Conservation (phyloP, 2,888 invertebrate genomes). For the Strigamia transsilvanica region DNA sequence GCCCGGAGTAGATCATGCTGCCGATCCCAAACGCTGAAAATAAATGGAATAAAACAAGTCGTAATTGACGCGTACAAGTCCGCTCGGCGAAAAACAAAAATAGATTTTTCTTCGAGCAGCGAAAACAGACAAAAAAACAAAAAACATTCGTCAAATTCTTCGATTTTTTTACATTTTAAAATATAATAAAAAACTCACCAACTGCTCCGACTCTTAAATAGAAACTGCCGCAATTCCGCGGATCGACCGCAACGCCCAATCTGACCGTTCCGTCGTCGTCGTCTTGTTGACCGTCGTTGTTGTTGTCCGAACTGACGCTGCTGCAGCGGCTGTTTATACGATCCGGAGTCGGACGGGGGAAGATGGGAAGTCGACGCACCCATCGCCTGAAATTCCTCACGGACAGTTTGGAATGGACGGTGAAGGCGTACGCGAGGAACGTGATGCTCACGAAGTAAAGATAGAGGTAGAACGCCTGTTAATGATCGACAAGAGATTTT, state of each 20-base stretch:
- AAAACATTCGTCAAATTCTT: neutral
- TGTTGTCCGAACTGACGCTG: constrained; percentile 28
- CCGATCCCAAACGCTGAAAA: constrained; percentile 64
- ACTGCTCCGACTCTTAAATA: constrained; percentile 56
- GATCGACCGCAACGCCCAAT: constrained; percentile 1
- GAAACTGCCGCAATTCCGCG: constrained; percentile 56
- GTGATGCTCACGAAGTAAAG: constrained; percentile 59
- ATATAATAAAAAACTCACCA: constrained; percentile 52
- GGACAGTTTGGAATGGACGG: constrained; percentile 30
- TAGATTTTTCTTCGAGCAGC: neutral
- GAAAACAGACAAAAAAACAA: neutral
- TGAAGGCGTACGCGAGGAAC: constrained; percentile 59
- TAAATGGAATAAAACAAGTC: neutral
- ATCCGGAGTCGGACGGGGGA: neutral
- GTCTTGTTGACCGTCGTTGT: neutral
- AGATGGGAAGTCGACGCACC: neutral
- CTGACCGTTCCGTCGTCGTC: neutral
- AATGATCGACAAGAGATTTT: too few species aligned
- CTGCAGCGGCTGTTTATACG: neutral
- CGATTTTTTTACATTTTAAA: neutral
- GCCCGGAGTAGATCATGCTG: constrained; percentile 64
- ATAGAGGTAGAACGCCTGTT: constrained; percentile 60
- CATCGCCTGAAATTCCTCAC: neutral
- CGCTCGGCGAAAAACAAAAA: neutral
- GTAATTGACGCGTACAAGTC: neutral